A percentile compares a stretch with the other conserved stretches of the same genome.
Evolutionary conservation across 2,797 vertebrate species (phyloP).

Genomic region (Silurus lanzhouensis): DNA sequence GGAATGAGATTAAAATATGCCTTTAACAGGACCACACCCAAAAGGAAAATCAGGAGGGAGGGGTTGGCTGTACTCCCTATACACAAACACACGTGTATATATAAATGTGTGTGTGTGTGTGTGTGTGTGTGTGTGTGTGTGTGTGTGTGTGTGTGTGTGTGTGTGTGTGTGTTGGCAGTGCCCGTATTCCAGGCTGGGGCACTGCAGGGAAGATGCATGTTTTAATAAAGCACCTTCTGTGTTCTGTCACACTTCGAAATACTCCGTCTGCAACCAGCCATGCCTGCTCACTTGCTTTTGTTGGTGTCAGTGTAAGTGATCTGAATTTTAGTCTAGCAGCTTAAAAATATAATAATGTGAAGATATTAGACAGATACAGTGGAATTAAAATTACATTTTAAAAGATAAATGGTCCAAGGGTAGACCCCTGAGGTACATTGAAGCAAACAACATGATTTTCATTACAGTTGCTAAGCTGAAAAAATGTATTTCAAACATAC

Average conservation of each 20-base stretch:
- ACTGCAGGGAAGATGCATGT: constrained; percentile 37
- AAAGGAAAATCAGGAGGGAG: constrained; percentile 42
- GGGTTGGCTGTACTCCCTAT: constrained; percentile 14
- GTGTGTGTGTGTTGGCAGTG: constrained; percentile 31
- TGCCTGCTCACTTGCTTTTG: constrained; percentile 17
- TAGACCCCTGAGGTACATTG: neutral
- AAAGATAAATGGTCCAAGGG: neutral
- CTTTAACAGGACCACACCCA: constrained; percentile 33
- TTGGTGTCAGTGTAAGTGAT: constrained; percentile 5
- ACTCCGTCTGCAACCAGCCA: constrained; percentile 26
- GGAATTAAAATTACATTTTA: neutral
- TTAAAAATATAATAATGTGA: neutral
- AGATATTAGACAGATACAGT: neutral
- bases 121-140: constrained; percentile 31
- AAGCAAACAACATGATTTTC: neutral
- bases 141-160: constrained; percentile 28
- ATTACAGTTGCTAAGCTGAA: neutral
- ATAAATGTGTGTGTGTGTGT: constrained; percentile 29
- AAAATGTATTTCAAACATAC: neutral
- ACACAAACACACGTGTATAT: constrained; percentile 16
- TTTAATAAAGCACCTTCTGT: constrained; percentile 54
- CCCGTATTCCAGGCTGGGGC: constrained; percentile 32
- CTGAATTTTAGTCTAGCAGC: neutral
- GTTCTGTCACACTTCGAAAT: constrained; percentile 41
- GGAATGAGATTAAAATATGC: constrained; percentile 33